Base-by-base conservation (phyloP, 2,797 vertebrate species). In the Hemibagrus guttatus region DNA sequence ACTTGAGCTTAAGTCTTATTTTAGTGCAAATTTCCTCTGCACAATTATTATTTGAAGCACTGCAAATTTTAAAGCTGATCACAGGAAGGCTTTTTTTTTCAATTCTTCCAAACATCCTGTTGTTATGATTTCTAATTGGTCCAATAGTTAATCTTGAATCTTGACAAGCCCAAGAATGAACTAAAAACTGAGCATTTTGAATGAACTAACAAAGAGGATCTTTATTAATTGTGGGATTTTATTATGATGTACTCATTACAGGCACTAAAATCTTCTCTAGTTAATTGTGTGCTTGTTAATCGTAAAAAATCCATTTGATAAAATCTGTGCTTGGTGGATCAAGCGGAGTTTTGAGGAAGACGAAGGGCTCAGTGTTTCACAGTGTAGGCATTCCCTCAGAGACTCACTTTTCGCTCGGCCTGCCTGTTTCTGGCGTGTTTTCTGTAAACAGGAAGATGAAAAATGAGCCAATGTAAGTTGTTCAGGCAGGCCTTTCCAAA, bases 361-460 rank as follows among this genome's bases (percentile, higher is more conserved):
- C 2, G 17, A 14, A 52, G 56, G 19, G 17, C 56, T 16, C 13
- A 11, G 86, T 35, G 14, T 71, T 72, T 86, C 79, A 69, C 66
- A 19, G 31, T 46, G 63, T 61, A 49, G 61, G 68, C 78, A 28
- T 90, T 86, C 79, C 74, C 87, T 87, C 84, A 78, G 84, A 88
- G 78, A 79, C 85, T 69, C 66, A 26, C 42, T 68, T 69, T 63
- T 74, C 1, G 13, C 72, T 85, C 78, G 54, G 78, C 81, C 81
- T 84, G 78, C 86, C 49, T 80, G 46, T 87, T 71, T 88, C 76
- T 85, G 86, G 84, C 59, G 17, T 89, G 86, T 91, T 91, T 87
- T 89, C 86, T 85, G 86, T 88, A 91, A 92, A 92, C 81, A 83
- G 59, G 42, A n/a, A 63, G 86, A 92, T 90, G 81, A 90, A 92